Conservation (phyloP, 2,888 invertebrate genomes). For the Noctua janthe region DNA sequence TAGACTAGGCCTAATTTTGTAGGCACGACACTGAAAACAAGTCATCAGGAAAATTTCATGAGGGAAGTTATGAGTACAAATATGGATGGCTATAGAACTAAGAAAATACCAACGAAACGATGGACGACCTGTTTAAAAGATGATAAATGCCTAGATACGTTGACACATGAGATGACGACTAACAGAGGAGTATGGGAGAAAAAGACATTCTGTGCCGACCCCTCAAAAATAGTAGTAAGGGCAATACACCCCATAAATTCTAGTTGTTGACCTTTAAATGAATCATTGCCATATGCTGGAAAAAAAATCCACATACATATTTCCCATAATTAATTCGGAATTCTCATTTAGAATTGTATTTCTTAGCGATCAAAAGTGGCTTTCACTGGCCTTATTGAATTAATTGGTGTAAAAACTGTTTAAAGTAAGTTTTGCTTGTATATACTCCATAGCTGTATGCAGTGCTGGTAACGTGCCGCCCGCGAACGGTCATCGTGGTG, state of each 20-base stretch:
- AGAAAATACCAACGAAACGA: background rate
- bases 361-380: background rate
- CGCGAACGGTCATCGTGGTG: background rate
- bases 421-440: background rate
- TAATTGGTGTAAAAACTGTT: background rate
- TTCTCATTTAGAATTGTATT: background rate
- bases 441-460: background rate
- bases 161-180: background rate
- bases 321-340: background rate
- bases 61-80: background rate
- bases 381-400: background rate
- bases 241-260: too few species aligned
- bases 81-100: background rate
- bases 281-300: too few species aligned
- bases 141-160: background rate
- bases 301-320: too few species aligned
- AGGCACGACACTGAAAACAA: too few species aligned
- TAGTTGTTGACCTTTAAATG: too few species aligned
- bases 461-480: background rate
- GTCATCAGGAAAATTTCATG: too few species aligned
- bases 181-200: background rate
- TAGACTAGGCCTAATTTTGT: too few species aligned
- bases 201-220: background rate
- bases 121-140: background rate
- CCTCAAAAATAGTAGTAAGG: too few species aligned